Evolutionary conservation across 2,797 vertebrate species (phyloP), one percentile per base, ranked within the genome.

Genomic region (Malacoraja senta): DNA sequence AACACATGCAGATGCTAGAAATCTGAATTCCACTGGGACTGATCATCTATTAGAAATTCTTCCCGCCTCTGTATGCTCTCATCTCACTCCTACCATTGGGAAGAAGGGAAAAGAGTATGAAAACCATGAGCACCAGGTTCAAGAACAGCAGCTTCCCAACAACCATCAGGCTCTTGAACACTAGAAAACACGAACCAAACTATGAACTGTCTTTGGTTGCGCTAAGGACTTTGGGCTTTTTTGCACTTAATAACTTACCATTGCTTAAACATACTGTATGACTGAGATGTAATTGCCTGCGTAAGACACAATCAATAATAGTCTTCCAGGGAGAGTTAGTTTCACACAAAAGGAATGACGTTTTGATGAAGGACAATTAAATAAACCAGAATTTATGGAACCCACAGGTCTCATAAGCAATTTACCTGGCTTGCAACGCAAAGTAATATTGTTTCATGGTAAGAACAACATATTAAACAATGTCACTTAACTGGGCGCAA

Each of bases 261-360:
- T 8, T 8, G n/a, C 38, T 21, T 88, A 88, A 88, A 32, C 68
- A 88, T 68, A 88, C 4, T 53, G 68, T 88, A 88, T 68, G 68
- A 21, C 61, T 68, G 61, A 88, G 35, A 88, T 35, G 61, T 68
- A 88, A 65, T 88, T 88, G 19, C 84, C 63, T 88, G n/a, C 29
- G 84, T 3, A 88, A 6, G 8, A 19, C 8, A 35, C 84, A 65
- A 19, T 88, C n/a, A 68, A 88, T 88, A 88, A 63, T 58, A 68
- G n/a, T 88, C n/a, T 88, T 88, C 15, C 84, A 88, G 61, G 84
- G 84, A 83, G 80, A 68, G 17, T 68, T 88, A 32, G 61, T 32
- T 63, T 68, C 84, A 65, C 17, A 32, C 84, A 88, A 17, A 35
- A n/a, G 3, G n/a, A 19, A 68, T 88, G n/a, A 35, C 17, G 32